Percentiles rank a stretch among this genome's conserved stretches.
These are phyloP conservation scores for Aspidiotus rigidus DNA, from an alignment of 2,888 invertebrate genomes.

Conservation along the genomic window DNA sequence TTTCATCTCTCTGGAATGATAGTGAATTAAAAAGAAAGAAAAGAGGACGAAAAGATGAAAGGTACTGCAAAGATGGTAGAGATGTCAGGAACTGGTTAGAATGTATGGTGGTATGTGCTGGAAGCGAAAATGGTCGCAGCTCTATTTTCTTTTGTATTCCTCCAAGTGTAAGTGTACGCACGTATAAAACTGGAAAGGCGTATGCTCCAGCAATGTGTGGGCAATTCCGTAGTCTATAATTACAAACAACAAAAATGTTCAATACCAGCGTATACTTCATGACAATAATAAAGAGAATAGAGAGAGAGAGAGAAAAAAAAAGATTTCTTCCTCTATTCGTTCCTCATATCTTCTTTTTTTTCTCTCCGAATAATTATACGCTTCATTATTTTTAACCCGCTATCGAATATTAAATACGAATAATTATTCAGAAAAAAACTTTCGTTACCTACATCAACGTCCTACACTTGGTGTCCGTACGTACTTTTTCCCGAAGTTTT, in stretches of 20 bases:
- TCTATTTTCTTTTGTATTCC: conserved; percentile 20
- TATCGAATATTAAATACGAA: conserved; percentile 29
- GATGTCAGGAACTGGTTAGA: conserved; percentile 2
- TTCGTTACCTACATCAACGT: conserved; percentile 31
- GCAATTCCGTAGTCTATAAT: not conserved
- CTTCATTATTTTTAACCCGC: conserved; percentile 30
- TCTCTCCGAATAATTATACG: conserved; percentile 27
- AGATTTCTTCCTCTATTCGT: not conserved
- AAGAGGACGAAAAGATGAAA: no score
- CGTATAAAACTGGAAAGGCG: conserved; percentile 1
- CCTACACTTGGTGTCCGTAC: conserved; percentile 18
- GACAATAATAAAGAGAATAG: not conserved
- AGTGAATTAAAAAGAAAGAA: no score
- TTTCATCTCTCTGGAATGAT: no score
- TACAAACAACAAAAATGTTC: conserved; percentile 3
- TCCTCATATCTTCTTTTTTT: not conserved
- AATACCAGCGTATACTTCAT: conserved; percentile 2
- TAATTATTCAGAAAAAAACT: conserved; percentile 21
- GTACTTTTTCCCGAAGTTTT: not conserved
- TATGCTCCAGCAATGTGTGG: conserved; percentile 1
- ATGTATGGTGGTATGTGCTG: conserved; percentile 16
- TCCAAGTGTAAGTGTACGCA: not conserved
- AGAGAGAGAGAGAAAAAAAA: no score
- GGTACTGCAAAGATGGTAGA: not conserved
- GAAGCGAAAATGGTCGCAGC: conserved; percentile 26